Conservation (phyloP, 2,888 invertebrate species). For the Campoplex capitator region DNA sequence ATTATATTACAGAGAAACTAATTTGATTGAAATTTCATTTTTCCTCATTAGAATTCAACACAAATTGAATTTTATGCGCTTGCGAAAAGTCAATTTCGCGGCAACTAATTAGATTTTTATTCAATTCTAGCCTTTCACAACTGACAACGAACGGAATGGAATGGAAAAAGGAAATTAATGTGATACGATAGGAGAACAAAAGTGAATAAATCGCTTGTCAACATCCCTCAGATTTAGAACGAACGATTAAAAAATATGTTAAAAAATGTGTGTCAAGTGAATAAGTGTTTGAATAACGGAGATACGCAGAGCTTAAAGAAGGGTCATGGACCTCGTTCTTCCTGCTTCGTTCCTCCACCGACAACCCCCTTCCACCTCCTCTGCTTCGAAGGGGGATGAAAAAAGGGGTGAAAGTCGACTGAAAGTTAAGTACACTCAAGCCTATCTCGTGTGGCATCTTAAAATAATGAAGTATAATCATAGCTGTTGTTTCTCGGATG, state of each 20-base stretch:
- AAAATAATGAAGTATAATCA: constrained; percentile 67
- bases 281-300: constrained; percentile 38
- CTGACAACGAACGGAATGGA: too few relatives aligned
- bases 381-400: neutral
- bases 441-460: constrained; percentile 62
- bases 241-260: constrained; percentile 1
- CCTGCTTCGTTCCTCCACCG: neutral
- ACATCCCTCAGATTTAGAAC: neutral
- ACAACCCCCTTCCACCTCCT: neutral
- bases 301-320: constrained; percentile 1
- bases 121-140: too few relatives aligned
- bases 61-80: too few relatives aligned
- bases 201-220: neutral
- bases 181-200: neutral
- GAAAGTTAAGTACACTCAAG: constrained; percentile 53
- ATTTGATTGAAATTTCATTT: neutral
- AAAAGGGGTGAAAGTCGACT: constrained; percentile 45
- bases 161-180: neutral
- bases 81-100: too few relatives aligned
- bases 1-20: neutral
- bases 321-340: constrained; percentile 40
- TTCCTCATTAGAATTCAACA: neutral
- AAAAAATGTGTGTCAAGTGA: constrained; percentile 27
- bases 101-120: too few relatives aligned
- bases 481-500: constrained; percentile 20